Percentiles rank a stretch among this genome's conserved stretches.
These are phyloP conservation scores for Rallus limicola DNA, from an alignment of 2,113 vertebrate genomes.

Conservation along the genomic window DNA sequence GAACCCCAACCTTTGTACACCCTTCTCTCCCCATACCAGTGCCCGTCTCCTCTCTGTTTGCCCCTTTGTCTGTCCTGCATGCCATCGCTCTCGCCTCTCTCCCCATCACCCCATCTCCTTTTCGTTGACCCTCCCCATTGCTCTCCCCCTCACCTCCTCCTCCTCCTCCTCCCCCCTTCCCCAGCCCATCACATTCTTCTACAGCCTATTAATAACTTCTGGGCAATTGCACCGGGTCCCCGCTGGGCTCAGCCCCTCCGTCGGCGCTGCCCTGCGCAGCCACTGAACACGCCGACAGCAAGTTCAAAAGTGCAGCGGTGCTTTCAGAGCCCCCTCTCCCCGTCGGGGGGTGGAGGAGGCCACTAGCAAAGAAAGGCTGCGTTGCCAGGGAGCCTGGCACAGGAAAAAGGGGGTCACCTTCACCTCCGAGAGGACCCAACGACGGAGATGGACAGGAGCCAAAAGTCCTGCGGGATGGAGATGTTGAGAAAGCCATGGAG, in stretches of 20 bases:
- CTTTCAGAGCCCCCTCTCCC: slow-evolving; percentile 46
- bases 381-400: slow-evolving; percentile 66
- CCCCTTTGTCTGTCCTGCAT: neutral
- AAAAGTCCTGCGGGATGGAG: neutral
- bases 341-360: slow-evolving; percentile 61
- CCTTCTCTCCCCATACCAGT: accelerated
- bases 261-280: slow-evolving; percentile 9
- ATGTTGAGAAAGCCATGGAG: neutral
- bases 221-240: slow-evolving; percentile 67
- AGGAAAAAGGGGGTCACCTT: slow-evolving; percentile 59
- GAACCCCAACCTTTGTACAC: neutral
- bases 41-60: neutral
- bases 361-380: slow-evolving; percentile 21
- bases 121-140: neutral
- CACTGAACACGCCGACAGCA: slow-evolving; percentile 52
- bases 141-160: neutral
- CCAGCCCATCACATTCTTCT: slow-evolving; percentile 58
- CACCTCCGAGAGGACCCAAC: neutral
- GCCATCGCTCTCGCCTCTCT: neutral
- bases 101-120: neutral
- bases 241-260: slow-evolving; percentile 50
- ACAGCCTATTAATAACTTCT: slow-evolving; percentile 71
- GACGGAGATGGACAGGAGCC: neutral
- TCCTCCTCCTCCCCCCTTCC: neutral
- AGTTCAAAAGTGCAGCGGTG: slow-evolving; percentile 70